phyloP scores from a whole-genome alignment of 2,113 vertebrate species.

The Odobenus rosmarus region DNA sequence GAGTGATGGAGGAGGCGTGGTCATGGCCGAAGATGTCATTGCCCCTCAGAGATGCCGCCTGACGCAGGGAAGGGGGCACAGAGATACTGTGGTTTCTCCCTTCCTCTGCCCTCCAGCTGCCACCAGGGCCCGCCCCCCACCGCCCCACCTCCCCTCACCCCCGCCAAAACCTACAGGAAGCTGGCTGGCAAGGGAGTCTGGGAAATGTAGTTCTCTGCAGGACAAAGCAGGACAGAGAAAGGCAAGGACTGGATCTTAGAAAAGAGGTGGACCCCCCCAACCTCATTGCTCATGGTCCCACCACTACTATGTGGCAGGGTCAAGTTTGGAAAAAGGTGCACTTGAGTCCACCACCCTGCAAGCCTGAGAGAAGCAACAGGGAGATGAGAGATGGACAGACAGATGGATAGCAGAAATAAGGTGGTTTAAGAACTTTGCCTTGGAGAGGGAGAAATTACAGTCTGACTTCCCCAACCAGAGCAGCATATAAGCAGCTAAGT shows the following conservation, averaged over 20 bases:
- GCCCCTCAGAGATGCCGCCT: background rate
- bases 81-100: background rate
- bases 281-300: background rate
- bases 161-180: background rate
- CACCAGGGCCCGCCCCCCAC: too few relatives aligned
- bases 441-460: background rate
- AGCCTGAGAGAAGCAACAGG: background rate
- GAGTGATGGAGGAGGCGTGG: background rate
- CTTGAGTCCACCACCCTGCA: background rate
- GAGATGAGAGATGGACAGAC: background rate
- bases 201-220: background rate
- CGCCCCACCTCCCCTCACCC: too few relatives aligned
- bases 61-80: background rate
- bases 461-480: background rate
- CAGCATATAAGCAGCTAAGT: background rate
- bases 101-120: background rate
- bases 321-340: background rate
- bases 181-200: background rate
- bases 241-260: background rate
- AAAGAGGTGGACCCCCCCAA: background rate
- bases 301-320: background rate
- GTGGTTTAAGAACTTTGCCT: background rate
- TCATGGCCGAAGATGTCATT: background rate
- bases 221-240: background rate
- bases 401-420: background rate